phyloP scores from a whole-genome alignment of 1,140 invertebrate species.

The Limonius californicus region DNA sequence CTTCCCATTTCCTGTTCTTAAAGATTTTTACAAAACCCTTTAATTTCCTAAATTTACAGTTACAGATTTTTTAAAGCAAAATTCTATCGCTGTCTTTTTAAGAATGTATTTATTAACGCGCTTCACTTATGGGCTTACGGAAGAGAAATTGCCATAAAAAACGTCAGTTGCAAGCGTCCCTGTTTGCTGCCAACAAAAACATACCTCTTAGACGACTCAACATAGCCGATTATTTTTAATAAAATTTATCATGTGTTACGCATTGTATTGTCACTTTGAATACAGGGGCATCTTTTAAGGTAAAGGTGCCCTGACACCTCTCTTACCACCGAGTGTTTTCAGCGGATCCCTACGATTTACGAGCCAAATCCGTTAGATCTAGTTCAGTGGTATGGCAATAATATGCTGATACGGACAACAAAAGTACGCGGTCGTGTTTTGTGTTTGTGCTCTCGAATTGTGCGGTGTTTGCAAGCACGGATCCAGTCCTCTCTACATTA shows the following conservation, averaged over 20 bases:
- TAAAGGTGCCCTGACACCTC: slow-evolving; percentile 17
- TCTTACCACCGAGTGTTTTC: slow-evolving; percentile 27
- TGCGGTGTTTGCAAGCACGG: slow-evolving; percentile 33
- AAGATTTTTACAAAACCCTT: too few species aligned
- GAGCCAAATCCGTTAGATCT: slow-evolving; percentile 27
- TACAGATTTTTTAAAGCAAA: too few species aligned
- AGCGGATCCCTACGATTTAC: slow-evolving; percentile 12
- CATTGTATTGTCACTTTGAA: slow-evolving; percentile 29
- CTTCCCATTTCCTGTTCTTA: too few species aligned
- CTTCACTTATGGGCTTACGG: too few species aligned
- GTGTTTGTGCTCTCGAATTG: slow-evolving; percentile 36
- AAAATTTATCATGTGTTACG: slow-evolving; percentile 44
- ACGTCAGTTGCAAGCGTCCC: not conserved
- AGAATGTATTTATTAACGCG: too few species aligned
- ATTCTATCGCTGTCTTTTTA: too few species aligned
- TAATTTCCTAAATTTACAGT: too few species aligned
- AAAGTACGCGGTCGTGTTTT: slow-evolving; percentile 30
- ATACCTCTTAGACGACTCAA: slow-evolving; percentile 36
- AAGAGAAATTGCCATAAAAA: slow-evolving; percentile 2
- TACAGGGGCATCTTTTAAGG: slow-evolving; percentile 17
- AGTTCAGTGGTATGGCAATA: slow-evolving; percentile 32
- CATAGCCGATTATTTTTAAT: slow-evolving; percentile 33
- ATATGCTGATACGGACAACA: slow-evolving; percentile 16
- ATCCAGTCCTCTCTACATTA: slow-evolving; percentile 14
- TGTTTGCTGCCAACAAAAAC: slow-evolving; percentile 15